Percentiles rank a stretch among this genome's conserved stretches.
phyloP scores from a whole-genome alignment of 2,113 vertebrate species.

The Myocastor coypus region DNA sequence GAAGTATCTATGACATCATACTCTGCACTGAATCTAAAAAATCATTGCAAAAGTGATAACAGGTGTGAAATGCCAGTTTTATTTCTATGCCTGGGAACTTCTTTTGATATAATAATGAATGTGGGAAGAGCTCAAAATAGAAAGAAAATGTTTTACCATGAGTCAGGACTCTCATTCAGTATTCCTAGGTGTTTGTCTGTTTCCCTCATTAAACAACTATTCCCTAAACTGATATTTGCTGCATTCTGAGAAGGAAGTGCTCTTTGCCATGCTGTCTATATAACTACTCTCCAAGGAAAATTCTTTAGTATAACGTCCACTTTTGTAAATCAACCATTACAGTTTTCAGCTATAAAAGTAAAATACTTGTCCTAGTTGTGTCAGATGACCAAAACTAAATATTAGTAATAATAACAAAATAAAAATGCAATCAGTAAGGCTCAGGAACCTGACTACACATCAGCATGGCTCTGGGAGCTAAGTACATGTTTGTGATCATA shows the following conservation, averaged over 20 bases:
- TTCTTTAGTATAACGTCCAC: background rate
- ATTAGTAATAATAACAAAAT: background rate
- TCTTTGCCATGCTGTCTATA: background rate
- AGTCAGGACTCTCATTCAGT: background rate
- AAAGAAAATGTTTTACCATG: background rate
- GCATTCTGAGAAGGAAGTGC: background rate
- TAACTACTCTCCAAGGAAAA: background rate
- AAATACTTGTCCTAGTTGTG: background rate
- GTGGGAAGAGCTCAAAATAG: background rate
- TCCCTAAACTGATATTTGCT: background rate
- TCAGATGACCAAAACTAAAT: background rate
- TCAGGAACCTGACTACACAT: background rate
- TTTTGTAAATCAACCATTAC: background rate
- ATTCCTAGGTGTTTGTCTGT: background rate
- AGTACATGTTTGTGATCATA: background rate
- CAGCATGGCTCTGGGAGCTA: background rate
- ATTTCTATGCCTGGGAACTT: background rate
- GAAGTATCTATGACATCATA: background rate
- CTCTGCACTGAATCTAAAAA: background rate
- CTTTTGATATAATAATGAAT: background rate
- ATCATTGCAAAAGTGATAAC: background rate
- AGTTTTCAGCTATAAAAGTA: background rate
- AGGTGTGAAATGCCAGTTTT: background rate
- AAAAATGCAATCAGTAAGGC: background rate
- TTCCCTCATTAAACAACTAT: background rate